Conservation (phyloP, 2,888 invertebrate genomes). For the Spodoptera picta region DNA sequence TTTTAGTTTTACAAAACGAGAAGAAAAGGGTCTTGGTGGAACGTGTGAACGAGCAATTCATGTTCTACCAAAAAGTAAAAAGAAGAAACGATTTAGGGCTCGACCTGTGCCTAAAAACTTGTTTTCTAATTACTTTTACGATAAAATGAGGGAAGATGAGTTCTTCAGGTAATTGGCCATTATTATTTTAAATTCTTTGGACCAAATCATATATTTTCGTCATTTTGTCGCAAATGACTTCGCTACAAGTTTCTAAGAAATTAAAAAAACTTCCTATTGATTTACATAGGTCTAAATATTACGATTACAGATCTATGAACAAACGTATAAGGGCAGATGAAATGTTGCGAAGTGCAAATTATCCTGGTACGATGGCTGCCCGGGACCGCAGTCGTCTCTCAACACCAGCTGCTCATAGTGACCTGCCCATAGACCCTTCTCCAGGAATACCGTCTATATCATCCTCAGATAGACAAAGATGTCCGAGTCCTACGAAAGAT, state of each 20-base stretch:
- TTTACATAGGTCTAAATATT: too few relatives aligned
- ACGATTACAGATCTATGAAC: conserved; percentile 86
- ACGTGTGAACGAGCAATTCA: conserved; percentile 76
- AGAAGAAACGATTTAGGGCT: conserved; percentile 89
- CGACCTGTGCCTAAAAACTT: conserved; percentile 92
- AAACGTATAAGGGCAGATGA: conserved; percentile 92
- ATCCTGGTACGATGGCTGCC: conserved; percentile 91
- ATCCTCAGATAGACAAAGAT: conserved; percentile 74
- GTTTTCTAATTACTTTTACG: conserved; percentile 91
- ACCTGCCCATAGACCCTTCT: conserved; percentile 82
- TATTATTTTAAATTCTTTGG: neutral
- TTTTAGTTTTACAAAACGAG: conserved; percentile 90
- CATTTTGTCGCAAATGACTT: too few relatives aligned
- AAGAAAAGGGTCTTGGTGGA: conserved; percentile 84
- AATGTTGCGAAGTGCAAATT: conserved; percentile 90
- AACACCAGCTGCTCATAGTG: conserved; percentile 84
- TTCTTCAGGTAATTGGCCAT: conserved; percentile 89
- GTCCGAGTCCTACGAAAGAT: conserved; percentile 74
- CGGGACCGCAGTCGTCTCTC: conserved; percentile 87
- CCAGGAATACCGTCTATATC: conserved; percentile 74
- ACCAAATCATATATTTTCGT: too few relatives aligned
- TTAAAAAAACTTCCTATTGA: too few relatives aligned
- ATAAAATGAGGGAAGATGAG: conserved; percentile 92
- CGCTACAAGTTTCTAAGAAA: too few relatives aligned
- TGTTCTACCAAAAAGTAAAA: conserved; percentile 76